These are phyloP conservation scores for Stegastes partitus DNA, from an alignment of 2,113 vertebrate species.

Conservation along the genomic window DNA sequence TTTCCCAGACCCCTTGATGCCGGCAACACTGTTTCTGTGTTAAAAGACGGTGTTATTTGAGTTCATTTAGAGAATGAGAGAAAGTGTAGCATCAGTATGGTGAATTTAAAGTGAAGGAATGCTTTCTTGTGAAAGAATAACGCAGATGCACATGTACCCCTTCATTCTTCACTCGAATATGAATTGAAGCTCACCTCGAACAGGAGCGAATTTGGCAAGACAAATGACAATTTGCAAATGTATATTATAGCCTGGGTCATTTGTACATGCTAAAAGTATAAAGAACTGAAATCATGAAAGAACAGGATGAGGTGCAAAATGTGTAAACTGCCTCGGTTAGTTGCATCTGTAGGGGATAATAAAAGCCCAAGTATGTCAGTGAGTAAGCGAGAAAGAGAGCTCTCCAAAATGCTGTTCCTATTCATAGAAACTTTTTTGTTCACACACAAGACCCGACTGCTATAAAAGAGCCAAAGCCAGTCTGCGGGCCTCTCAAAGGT, in stretches of 20 bases:
- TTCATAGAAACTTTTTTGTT: conserved; percentile 37
- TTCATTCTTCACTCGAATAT: neutral
- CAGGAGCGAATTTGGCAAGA: too few species aligned
- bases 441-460: conserved; percentile 9
- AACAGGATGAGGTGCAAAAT: too few species aligned
- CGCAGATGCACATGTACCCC: neutral
- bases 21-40: conserved; percentile 32
- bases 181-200: too few species aligned
- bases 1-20: conserved; percentile 44
- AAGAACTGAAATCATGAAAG: too few species aligned
- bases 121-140: neutral
- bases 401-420: conserved; percentile 27
- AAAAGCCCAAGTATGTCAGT: conserved; percentile 20
- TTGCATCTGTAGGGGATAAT: conserved; percentile 7
- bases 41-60: conserved; percentile 40
- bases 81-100: neutral
- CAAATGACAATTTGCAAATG: too few species aligned
- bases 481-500: conserved; percentile 51
- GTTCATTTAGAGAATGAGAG: conserved; percentile 30
- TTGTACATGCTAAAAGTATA: too few species aligned
- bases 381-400: conserved; percentile 23
- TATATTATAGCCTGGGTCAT: too few species aligned
- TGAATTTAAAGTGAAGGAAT: conserved; percentile 12
- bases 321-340: neutral
- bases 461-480: conserved; percentile 43